Base-by-base conservation (phyloP, 2,888 invertebrate genomes). In the Erynnis tages region DNA sequence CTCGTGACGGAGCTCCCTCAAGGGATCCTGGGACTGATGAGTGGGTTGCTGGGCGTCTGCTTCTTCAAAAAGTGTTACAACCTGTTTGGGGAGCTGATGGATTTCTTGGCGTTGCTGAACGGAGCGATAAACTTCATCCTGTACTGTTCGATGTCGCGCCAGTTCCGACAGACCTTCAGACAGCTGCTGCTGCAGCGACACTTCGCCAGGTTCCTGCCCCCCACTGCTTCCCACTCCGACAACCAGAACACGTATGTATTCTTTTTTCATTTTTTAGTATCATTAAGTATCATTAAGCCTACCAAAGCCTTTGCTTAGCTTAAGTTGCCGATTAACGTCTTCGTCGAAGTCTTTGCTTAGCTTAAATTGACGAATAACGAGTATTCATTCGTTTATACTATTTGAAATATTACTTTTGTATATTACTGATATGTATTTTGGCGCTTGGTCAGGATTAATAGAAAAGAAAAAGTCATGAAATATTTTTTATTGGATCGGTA, bases 111-210 rank as follows among this genome's bases (percentile, higher is more conserved):
- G 0, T 91, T 98, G 53, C 86, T 97, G 64, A 98, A 98, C 79
- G 96, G 97, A 5, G 95, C 97, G 0, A 95, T 98, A 54, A 98
- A 97, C 81, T 98, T 98, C 72, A 94, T 98, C 48, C 91, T 98
- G 34, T 98, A 98, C 77, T 98, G 97, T 71, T 92, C 95, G 46
- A 98, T 98, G 98, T 97, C 97, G 56, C 92, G 95, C 57, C 97
- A 97, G 90, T 98, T 98, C 79, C 91, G 98, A 10, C 93, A 92
- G 62, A 95, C 95, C 1, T 96, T 95, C 73, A 90, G 93, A 7
- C 91, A 93, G 68, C 81, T 96, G 65, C 93, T 96, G 70, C 90
- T 92, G 57, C 92, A 92, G n/a, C 91, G 90, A 53, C 91, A 92
- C 21, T 76, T 93, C 55, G 89, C 90, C 11, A 90, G 92, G 52